A percentile compares a stretch with the other conserved stretches of the same genome.
Conservation (phyloP, 2,888 invertebrate genomes). For the Ectobius pallidus region DNA sequence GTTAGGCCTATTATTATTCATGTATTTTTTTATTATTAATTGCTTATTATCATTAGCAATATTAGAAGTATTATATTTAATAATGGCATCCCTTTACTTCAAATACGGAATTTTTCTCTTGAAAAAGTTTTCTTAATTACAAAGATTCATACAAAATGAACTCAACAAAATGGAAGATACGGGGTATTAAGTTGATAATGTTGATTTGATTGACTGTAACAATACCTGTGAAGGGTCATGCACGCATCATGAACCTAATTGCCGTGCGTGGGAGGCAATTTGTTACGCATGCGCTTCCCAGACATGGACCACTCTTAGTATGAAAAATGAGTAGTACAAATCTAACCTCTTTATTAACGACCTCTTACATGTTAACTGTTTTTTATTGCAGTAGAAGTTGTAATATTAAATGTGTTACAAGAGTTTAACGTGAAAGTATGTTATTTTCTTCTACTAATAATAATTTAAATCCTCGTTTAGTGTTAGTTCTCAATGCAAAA, state of each 20-base stretch:
- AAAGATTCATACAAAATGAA: too few species aligned
- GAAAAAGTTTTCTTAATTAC: too few species aligned
- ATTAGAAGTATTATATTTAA: too few species aligned
- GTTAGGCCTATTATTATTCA: too few species aligned
- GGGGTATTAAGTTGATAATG: not conserved
- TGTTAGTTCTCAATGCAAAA: not conserved
- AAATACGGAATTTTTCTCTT: too few species aligned
- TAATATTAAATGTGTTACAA: not conserved
- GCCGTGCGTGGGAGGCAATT: slow-evolving; percentile 17
- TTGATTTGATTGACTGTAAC: not conserved
- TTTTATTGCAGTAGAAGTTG: not conserved
- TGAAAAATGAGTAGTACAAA: slow-evolving; percentile 16
- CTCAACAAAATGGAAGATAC: not conserved
- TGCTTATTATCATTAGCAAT: too few species aligned
- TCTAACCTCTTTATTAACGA: slow-evolving; percentile 16
- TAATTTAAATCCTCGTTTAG: not conserved
- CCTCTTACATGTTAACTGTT: not conserved
- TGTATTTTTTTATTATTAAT: too few species aligned
- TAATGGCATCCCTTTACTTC: too few species aligned
- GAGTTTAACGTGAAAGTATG: too few species aligned
- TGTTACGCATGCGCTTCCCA: not conserved
- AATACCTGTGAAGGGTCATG: not conserved
- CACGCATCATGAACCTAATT: slow-evolving; percentile 10
- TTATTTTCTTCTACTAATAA: not conserved
- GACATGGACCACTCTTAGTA: slow-evolving; percentile 16